These are phyloP conservation scores for Euglossa dilemma DNA, from an alignment of 1,140 invertebrate genomes.

Conservation along the genomic window DNA sequence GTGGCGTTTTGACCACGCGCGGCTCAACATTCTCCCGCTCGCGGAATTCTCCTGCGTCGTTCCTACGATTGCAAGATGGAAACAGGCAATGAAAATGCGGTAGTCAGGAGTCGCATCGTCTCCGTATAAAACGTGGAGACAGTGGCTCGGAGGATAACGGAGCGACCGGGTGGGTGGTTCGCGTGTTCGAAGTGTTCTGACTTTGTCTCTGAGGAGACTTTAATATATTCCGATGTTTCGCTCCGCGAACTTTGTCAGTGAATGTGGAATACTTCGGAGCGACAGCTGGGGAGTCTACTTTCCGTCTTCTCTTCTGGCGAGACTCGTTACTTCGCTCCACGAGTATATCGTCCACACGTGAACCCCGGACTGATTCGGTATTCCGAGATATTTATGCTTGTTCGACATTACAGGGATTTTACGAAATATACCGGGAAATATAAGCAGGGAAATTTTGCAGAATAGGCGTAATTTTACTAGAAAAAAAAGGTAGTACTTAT, in stretches of 20 bases:
- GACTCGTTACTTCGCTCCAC: not conserved
- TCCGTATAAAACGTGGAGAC: not conserved
- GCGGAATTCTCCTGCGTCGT: not conserved
- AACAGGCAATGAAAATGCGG: not conserved
- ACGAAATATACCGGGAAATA: too few species aligned
- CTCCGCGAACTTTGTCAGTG: conserved; percentile 55
- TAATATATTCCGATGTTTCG: conserved; percentile 75
- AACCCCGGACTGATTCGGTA: not conserved
- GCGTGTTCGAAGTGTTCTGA: conserved; percentile 72
- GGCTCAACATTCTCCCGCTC: not conserved
- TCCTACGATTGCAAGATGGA: not conserved
- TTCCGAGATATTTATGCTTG: not conserved
- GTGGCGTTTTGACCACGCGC: conserved; percentile 20
- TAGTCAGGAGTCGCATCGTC: not conserved
- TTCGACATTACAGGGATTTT: not conserved
- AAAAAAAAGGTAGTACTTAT: too few species aligned
- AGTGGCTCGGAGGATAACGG: not conserved
- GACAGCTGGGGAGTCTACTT: conserved; percentile 2
- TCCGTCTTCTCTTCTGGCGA: not conserved
- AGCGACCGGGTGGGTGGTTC: not conserved
- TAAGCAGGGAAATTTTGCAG: too few species aligned
- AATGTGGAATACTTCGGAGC: conserved; percentile 44
- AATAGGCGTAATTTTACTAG: too few species aligned
- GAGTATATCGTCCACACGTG: conserved; percentile 8
- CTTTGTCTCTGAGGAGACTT: conserved; percentile 74